These are phyloP conservation scores for roundworm (Caenorhabditis elegans) DNA, from an alignment of 1,140 invertebrate species.

Conservation along the genomic window DNA sequence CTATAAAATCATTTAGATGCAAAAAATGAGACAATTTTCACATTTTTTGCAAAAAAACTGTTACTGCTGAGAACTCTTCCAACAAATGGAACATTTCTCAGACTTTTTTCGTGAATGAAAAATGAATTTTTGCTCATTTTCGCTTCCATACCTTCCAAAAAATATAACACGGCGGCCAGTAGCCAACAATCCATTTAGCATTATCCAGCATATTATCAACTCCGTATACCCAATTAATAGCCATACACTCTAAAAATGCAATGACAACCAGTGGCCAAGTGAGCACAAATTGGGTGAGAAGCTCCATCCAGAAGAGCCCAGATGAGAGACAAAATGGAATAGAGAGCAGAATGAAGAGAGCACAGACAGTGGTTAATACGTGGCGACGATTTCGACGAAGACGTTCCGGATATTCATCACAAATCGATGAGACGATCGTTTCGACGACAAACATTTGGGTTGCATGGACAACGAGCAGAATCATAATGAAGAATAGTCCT, in stretches of 20 bases:
- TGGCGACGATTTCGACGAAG: slow-evolving; percentile 60
- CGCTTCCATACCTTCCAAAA: slow-evolving; percentile 36
- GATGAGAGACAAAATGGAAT: slow-evolving; percentile 58
- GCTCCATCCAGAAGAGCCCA: slow-evolving; percentile 63
- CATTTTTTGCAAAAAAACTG: background rate
- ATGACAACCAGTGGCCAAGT: slow-evolving; percentile 64
- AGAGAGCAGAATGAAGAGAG: slow-evolving; percentile 56
- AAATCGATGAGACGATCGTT: slow-evolving; percentile 62
- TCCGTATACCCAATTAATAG: slow-evolving; percentile 59
- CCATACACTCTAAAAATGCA: slow-evolving; percentile 64
- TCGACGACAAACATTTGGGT: slow-evolving; percentile 68
- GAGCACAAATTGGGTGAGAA: slow-evolving; percentile 59
- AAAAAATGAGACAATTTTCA: background rate
- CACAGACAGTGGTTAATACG: slow-evolving; percentile 57
- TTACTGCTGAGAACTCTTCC: background rate
- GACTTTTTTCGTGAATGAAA: background rate
- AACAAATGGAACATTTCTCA: background rate
- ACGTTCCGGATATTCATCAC: slow-evolving; percentile 63
- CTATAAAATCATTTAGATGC: background rate
- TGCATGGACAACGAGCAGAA: slow-evolving; percentile 87
- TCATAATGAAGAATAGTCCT: slow-evolving; percentile 86
- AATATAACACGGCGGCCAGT: slow-evolving; percentile 55
- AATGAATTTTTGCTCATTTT: too few species aligned
- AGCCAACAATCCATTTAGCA: slow-evolving; percentile 60
- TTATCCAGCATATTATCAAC: slow-evolving; percentile 65